Evolutionary conservation across 2,888 invertebrate species (phyloP).

Genomic region (Dione juno): DNA sequence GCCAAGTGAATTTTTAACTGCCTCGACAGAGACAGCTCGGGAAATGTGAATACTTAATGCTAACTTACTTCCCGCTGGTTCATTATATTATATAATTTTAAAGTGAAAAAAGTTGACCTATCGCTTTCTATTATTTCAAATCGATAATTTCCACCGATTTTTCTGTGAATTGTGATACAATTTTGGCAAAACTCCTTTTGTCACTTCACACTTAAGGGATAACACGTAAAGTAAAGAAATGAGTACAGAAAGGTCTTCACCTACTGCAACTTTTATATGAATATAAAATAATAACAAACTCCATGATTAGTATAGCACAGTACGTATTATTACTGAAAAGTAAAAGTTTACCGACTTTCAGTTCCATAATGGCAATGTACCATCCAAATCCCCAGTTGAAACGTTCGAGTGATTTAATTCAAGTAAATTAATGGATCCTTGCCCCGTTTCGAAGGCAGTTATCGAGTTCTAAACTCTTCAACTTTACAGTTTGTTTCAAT

Average conservation of each 20-base stretch:
- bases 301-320: slow-evolving; percentile 10
- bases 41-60: slow-evolving; percentile 82
- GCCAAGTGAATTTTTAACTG: slow-evolving; percentile 84
- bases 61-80: slow-evolving; percentile 80
- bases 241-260: too few species aligned
- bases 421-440: slow-evolving; percentile 75
- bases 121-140: slow-evolving; percentile 14
- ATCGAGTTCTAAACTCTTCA: slow-evolving; percentile 64
- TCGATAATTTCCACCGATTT: not conserved
- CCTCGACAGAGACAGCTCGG: slow-evolving; percentile 80
- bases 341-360: slow-evolving; percentile 36
- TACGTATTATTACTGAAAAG: slow-evolving; percentile 16
- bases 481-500: slow-evolving; percentile 78
- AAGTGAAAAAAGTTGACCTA: slow-evolving; percentile 67
- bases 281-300: slow-evolving; percentile 9
- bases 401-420: slow-evolving; percentile 73
- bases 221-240: too few species aligned
- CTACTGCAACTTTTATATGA: not conserved
- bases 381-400: slow-evolving; percentile 54
- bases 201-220: too few species aligned
- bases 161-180: not conserved
- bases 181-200: too few species aligned
- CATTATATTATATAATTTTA: slow-evolving; percentile 82
- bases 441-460: slow-evolving; percentile 64
- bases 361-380: slow-evolving; percentile 45